phyloP scores from a whole-genome alignment of 35 echinoderm and acorn worm species.

The Heliocidaris tuberculata region DNA sequence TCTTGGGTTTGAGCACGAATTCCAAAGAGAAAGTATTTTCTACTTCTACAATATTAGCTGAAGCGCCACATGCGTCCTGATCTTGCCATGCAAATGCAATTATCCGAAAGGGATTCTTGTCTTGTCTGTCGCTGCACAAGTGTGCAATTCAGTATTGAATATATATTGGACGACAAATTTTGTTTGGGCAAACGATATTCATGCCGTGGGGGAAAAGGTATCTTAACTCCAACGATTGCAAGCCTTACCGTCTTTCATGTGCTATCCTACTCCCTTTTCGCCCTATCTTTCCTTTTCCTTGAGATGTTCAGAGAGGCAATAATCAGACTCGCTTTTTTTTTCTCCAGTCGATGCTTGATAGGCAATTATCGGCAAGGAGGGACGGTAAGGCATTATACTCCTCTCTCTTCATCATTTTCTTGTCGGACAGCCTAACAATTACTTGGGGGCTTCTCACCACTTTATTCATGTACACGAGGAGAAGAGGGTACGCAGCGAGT shows the following conservation, averaged over 20 bases:
- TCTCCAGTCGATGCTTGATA: background rate
- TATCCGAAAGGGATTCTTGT: conserved; percentile 17
- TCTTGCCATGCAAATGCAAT: conserved; percentile 39
- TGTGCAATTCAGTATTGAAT: conserved; percentile 43
- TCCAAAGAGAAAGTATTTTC: background rate
- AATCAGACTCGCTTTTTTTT: background rate
- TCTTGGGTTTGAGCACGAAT: background rate
- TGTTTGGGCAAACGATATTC: conserved; percentile 44
- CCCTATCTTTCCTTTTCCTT: background rate
- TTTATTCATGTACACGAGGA: background rate
- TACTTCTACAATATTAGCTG: background rate
- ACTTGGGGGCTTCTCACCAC: conserved; percentile 7
- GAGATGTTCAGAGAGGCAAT: background rate
- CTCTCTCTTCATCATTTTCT: background rate
- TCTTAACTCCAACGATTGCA: conserved; percentile 18
- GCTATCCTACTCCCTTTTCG: conserved; percentile 13
- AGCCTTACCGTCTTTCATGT: background rate
- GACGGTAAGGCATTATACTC: background rate
- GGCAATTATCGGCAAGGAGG: background rate
- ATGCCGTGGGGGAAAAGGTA: conserved; percentile 30
- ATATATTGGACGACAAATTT: conserved; percentile 39
- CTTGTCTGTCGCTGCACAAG: conserved; percentile 20
- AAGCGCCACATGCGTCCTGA: background rate
- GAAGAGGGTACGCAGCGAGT: background rate
- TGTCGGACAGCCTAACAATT: background rate